These are phyloP conservation scores for Campopleginae sp. DNA, from an alignment of 2,888 invertebrate species.

Conservation along the genomic window DNA sequence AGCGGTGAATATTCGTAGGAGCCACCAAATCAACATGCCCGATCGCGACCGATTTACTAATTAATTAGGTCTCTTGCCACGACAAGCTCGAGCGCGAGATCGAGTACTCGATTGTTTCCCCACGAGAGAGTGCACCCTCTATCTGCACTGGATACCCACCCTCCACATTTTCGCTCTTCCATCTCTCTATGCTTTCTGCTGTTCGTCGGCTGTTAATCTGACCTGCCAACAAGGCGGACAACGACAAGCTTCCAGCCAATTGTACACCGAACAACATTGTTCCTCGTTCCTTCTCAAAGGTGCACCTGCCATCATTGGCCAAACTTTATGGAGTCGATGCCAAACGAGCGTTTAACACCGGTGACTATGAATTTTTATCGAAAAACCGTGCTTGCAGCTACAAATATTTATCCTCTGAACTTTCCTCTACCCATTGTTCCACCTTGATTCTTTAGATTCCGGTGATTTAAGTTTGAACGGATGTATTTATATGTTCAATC, in stretches of 20 bases:
- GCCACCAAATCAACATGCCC: slow-evolving; percentile 67
- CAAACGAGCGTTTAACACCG: background rate
- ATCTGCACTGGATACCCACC: slow-evolving; percentile 5
- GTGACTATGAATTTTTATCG: background rate
- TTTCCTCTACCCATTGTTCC: background rate
- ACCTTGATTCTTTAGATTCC: background rate
- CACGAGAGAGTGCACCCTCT: slow-evolving; percentile 5
- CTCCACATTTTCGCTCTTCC: slow-evolving; percentile 26
- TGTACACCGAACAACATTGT: slow-evolving; percentile 28
- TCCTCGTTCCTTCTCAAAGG: slow-evolving; percentile 20
- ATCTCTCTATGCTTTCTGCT: slow-evolving; percentile 40
- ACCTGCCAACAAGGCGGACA: slow-evolving; percentile 42
- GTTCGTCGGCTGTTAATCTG: slow-evolving; percentile 51
- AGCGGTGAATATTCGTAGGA: slow-evolving; percentile 56
- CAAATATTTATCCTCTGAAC: background rate
- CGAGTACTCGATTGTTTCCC: slow-evolving; percentile 60
- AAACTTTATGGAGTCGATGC: background rate
- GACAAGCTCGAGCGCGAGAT: slow-evolving; percentile 41
- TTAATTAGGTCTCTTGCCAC: slow-evolving; percentile 63
- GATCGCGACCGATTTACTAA: slow-evolving; percentile 69
- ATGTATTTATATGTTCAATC: slow-evolving; percentile 69
- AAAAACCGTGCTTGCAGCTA: background rate
- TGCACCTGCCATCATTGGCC: slow-evolving; percentile 23
- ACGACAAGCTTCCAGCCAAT: slow-evolving; percentile 28
- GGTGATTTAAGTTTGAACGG: slow-evolving; percentile 44